A percentile compares a stretch with the other conserved stretches of the same genome.
Conservation (phyloP, 2,797 vertebrate genomes). For the Gobio occitaniae region DNA sequence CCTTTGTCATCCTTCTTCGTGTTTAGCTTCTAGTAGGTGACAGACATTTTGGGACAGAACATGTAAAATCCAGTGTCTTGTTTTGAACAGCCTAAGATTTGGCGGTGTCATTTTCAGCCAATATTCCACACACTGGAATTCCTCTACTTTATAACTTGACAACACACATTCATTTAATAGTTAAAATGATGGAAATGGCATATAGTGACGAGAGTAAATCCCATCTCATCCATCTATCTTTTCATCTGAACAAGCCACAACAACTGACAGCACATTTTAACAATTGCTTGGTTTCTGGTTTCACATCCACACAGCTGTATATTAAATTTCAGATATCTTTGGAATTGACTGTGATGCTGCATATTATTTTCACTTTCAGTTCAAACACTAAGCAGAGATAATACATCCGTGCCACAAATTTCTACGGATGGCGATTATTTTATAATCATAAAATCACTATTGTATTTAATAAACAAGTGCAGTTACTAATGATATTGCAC, state of each 20-base stretch:
- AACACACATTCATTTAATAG: not conserved
- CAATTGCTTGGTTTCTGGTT: constrained; percentile 12
- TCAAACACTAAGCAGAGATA: not conserved
- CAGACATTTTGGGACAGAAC: not conserved
- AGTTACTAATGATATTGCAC: not conserved
- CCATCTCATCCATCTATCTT: not conserved
- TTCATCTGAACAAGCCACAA: not conserved
- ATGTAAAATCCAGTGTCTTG: not conserved
- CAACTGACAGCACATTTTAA: not conserved
- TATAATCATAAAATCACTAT: not conserved
- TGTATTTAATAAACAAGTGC: not conserved
- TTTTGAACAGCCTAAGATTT: not conserved
- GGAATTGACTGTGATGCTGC: not conserved
- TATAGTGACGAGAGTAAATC: not conserved
- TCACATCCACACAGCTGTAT: constrained; percentile 1
- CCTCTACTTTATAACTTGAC: not conserved
- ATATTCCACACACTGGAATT: not conserved
- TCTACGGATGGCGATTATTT: not conserved
- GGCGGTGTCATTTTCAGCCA: not conserved
- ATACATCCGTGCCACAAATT: not conserved
- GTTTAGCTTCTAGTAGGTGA: not conserved
- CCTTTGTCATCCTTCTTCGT: not conserved
- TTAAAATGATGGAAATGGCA: not conserved
- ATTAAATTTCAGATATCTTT: not conserved
- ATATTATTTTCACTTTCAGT: not conserved